phyloP scores from a whole-genome alignment of 2,888 invertebrate genomes.

The Brachyptera putata region DNA sequence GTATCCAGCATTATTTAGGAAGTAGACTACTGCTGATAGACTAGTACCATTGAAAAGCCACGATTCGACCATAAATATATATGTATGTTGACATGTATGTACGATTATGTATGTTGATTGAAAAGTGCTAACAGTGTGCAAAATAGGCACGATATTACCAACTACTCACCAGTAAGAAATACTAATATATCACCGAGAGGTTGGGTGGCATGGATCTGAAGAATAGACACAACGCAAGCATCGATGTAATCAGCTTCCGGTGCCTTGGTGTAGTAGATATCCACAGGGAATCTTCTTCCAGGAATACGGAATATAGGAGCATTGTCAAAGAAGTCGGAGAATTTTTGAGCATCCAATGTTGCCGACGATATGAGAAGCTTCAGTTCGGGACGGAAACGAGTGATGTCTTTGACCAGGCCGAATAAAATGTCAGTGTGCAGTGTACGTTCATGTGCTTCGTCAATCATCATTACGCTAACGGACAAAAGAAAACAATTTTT shows the following conservation, averaged over 20 bases:
- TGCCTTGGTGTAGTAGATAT: slow-evolving; percentile 98
- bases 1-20: too few relatives aligned
- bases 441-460: slow-evolving; percentile 98
- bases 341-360: slow-evolving; percentile 96
- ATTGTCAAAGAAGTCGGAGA: slow-evolving; percentile 96
- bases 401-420: slow-evolving; percentile 94
- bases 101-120: too few relatives aligned
- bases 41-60: too few relatives aligned
- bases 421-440: slow-evolving; percentile 97
- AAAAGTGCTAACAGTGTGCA: too few relatives aligned
- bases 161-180: slow-evolving; percentile 73
- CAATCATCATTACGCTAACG: slow-evolving; percentile 98
- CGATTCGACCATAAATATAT: too few relatives aligned
- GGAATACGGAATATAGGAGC: slow-evolving; percentile 98
- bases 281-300: slow-evolving; percentile 95
- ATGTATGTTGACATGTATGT: too few relatives aligned
- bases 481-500: too few relatives aligned
- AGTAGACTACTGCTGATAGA: too few relatives aligned
- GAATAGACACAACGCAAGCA: slow-evolving; percentile 92
- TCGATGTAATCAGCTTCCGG: slow-evolving; percentile 99
- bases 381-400: slow-evolving; percentile 86
- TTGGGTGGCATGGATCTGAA: slow-evolving; percentile 98
- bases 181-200: slow-evolving; percentile 94
- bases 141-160: too few relatives aligned
- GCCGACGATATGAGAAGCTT: slow-evolving; percentile 97